Conservation (phyloP, 2,113 vertebrate genomes). For the Micronycteris hirsuta region DNA sequence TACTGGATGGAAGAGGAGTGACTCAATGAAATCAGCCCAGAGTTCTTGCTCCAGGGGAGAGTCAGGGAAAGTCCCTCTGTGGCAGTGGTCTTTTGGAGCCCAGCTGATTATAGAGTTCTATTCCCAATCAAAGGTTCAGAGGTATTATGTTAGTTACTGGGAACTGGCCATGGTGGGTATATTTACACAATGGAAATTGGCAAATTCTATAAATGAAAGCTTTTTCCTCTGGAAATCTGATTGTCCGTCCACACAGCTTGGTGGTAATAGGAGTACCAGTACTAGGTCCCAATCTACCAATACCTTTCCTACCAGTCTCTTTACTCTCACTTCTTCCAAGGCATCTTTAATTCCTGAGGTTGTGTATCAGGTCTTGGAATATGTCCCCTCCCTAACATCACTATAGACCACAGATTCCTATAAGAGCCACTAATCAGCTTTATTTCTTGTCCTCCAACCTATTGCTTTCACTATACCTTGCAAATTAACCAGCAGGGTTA, state of each 20-base stretch:
- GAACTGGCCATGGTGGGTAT: neutral
- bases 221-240: neutral
- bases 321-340: neutral
- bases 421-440: constrained; percentile 43
- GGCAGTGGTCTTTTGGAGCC: neutral
- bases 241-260: neutral
- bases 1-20: neutral
- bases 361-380: neutral
- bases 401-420: neutral
- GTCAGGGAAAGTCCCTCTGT: neutral
- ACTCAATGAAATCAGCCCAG: neutral
- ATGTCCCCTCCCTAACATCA: neutral
- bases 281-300: neutral
- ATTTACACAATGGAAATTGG: neutral
- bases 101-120: neutral
- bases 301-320: neutral
- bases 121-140: neutral
- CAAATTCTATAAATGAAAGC: neutral
- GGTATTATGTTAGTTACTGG: neutral
- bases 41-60: neutral
- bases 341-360: neutral
- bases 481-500: constrained; percentile 61
- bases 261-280: neutral
- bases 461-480: constrained; percentile 54
- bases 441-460: constrained; percentile 40